Evolutionary conservation across 2,113 vertebrate species (phyloP).

Genomic region (Saguinus imperator): DNA sequence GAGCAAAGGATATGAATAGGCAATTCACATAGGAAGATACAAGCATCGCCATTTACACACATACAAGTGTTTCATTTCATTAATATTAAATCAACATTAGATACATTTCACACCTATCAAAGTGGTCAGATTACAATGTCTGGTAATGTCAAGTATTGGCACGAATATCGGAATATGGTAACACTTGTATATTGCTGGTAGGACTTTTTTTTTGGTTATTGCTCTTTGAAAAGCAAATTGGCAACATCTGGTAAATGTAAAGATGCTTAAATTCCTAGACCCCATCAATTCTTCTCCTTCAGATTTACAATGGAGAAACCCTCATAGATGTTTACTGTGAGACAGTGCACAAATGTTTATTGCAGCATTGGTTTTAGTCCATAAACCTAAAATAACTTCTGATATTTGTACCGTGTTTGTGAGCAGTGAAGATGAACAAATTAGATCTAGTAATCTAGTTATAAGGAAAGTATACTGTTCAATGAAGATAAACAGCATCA

Average conservation of each 20-base stretch:
- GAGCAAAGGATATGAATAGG: slow-evolving; percentile 28
- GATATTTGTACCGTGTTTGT: neutral
- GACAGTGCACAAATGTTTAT: neutral
- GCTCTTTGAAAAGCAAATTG: neutral
- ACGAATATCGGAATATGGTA: neutral
- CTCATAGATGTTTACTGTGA: neutral
- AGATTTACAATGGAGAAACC: neutral
- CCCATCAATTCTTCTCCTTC: neutral
- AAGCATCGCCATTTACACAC: neutral
- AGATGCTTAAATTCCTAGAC: neutral
- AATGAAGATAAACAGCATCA: neutral
- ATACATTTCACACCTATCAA: neutral
- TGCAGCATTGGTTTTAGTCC: neutral
- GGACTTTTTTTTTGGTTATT: neutral
- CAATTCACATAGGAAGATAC: neutral
- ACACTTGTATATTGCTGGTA: neutral
- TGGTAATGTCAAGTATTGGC: neutral
- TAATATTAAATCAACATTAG: neutral
- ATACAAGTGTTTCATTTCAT: neutral
- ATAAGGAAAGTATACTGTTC: neutral
- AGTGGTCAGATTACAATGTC: neutral
- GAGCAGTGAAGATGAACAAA: neutral
- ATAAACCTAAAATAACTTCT: neutral
- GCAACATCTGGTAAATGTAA: neutral
- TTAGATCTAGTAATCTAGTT: neutral